These are phyloP conservation scores for Rhinophrynus dorsalis DNA, from an alignment of 2,797 vertebrate genomes.

Conservation along the genomic window DNA sequence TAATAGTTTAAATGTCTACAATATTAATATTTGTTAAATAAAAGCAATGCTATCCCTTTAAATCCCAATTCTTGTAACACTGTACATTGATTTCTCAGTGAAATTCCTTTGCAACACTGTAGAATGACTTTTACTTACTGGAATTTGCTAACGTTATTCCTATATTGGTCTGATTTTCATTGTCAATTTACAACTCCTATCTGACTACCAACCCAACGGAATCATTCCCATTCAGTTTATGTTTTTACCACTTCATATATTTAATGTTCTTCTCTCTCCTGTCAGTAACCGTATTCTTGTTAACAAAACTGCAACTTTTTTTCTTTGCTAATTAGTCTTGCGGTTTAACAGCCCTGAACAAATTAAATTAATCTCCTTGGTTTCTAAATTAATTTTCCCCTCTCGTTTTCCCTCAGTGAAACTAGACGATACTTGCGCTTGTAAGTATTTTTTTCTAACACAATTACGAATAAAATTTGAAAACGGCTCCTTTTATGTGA, in stretches of 20 bases:
- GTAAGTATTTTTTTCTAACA: slow-evolving; percentile 6
- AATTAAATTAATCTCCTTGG: slow-evolving; percentile 59
- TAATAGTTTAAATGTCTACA: too few relatives aligned
- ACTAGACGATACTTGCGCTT: slow-evolving; percentile 22
- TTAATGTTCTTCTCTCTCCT: slow-evolving; percentile 7
- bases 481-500: background rate
- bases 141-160: background rate
- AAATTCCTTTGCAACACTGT: too few relatives aligned
- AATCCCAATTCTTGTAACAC: too few relatives aligned
- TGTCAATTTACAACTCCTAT: background rate
- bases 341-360: slow-evolving; percentile 52
- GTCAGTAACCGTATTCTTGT: slow-evolving; percentile 25
- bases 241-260: background rate
- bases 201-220: slow-evolving; percentile 2
- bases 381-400: slow-evolving; percentile 56
- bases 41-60: too few relatives aligned
- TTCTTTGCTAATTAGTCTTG: slow-evolving; percentile 50
- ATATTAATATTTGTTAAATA: too few relatives aligned
- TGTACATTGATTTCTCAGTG: too few relatives aligned
- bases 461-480: slow-evolving; percentile 8
- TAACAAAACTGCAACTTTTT: slow-evolving; percentile 40
- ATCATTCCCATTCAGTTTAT: background rate
- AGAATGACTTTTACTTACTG: too few relatives aligned
- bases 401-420: slow-evolving; percentile 25
- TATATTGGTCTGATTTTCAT: background rate